Evolutionary conservation across 2,888 invertebrate genomes (phyloP).

Genomic region (Lasius fuliginosus): DNA sequence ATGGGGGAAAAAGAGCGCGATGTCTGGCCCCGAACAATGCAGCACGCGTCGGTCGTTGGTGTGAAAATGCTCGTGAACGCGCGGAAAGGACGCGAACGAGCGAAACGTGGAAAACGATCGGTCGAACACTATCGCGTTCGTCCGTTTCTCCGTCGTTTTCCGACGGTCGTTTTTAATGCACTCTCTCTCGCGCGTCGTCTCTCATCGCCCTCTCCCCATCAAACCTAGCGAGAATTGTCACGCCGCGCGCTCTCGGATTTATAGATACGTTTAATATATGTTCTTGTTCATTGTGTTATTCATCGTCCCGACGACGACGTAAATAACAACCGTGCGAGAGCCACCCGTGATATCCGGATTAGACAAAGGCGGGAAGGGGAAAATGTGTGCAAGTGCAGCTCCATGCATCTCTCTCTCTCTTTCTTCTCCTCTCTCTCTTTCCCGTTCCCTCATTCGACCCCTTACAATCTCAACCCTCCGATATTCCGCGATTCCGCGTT

Average conservation of each 20-base stretch:
- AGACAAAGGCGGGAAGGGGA: slow-evolving; percentile 71
- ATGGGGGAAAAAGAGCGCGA: slow-evolving; percentile 7
- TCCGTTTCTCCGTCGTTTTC: slow-evolving; percentile 50
- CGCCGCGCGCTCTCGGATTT: slow-evolving; percentile 69
- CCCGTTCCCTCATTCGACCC: slow-evolving; percentile 22
- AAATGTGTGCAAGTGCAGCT: slow-evolving; percentile 66
- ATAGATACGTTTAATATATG: slow-evolving; percentile 69
- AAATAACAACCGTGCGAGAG: slow-evolving; percentile 74
- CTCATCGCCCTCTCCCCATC: slow-evolving; percentile 3
- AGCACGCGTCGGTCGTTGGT: slow-evolving; percentile 43
- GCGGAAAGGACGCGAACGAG: slow-evolving; percentile 26
- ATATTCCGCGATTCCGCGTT: slow-evolving; percentile 45
- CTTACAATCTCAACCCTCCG: slow-evolving; percentile 40
- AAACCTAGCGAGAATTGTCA: slow-evolving; percentile 74
- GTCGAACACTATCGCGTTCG: slow-evolving; percentile 41
- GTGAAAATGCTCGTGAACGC: slow-evolving; percentile 48
- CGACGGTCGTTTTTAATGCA: slow-evolving; percentile 59
- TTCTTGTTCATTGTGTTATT: slow-evolving; percentile 79
- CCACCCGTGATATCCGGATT: slow-evolving; percentile 73
- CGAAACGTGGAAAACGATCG: slow-evolving; percentile 53
- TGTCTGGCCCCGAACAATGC: slow-evolving; percentile 51
- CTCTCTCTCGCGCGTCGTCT: slow-evolving; percentile 1
- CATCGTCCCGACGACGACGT: slow-evolving; percentile 71
- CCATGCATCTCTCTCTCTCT: slow-evolving; percentile 42
- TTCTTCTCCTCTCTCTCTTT: slow-evolving; percentile 34